Conservation (phyloP, 1,140 invertebrate genomes). For the Plectus sambesii region DNA sequence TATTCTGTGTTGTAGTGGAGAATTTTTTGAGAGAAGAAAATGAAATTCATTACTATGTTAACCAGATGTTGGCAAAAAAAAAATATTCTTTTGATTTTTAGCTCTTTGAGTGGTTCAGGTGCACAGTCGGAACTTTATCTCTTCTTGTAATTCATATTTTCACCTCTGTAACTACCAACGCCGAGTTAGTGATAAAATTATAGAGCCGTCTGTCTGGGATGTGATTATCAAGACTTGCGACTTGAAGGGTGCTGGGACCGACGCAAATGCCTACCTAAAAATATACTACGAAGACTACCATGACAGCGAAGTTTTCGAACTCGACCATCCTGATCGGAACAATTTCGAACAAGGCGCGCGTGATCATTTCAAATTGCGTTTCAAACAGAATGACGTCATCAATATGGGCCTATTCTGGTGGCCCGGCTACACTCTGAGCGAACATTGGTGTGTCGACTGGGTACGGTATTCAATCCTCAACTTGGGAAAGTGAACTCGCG, state of each 20-base stretch:
- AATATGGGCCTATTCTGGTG: conserved; percentile 26
- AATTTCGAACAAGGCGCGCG: conserved; percentile 22
- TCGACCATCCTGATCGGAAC: conserved; percentile 20
- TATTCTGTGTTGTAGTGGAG: no score
- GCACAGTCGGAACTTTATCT: no score
- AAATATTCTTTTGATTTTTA: no score
- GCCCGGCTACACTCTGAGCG: conserved; percentile 24
- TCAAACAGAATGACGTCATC: conserved; percentile 21
- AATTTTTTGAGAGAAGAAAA: no score
- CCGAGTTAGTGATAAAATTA: no score
- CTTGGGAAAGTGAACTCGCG: no score
- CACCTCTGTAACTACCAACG: no score
- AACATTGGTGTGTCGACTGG: conserved; percentile 27
- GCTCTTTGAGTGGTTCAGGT: no score
- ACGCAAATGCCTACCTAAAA: conserved; percentile 23
- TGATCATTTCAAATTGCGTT: conserved; percentile 21
- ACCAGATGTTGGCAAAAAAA: no score
- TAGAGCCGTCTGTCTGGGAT: conserved; percentile 22
- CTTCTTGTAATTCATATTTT: no score
- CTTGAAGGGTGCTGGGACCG: conserved; percentile 16
- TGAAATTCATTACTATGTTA: no score
- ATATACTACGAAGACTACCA: conserved; percentile 23
- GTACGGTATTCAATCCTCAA: no score
- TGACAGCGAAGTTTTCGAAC: conserved; percentile 21
- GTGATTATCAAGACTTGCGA: conserved; percentile 23